phyloP scores from a whole-genome alignment of 2,113 vertebrate species.

The Nothoprocta pentlandii region DNA sequence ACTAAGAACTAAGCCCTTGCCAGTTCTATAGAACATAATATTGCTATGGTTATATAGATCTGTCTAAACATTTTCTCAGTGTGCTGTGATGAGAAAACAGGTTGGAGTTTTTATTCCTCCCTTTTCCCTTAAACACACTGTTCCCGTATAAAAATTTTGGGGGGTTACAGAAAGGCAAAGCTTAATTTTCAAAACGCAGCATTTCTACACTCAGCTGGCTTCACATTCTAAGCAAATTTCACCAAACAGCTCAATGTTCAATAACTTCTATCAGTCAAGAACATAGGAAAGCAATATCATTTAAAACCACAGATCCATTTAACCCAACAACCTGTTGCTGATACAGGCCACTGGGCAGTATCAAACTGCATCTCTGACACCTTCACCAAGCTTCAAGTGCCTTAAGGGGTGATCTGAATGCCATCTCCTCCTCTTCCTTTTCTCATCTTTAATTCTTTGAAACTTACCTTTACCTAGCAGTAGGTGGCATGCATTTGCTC shows the following conservation, averaged over 20 bases:
- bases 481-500: neutral
- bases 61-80: conserved; percentile 72
- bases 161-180: conserved; percentile 3
- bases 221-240: neutral
- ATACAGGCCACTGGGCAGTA: neutral
- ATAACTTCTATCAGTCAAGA: neutral
- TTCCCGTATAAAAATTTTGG: neutral
- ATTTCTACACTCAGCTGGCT: neutral
- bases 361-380: neutral
- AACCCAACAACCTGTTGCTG: neutral
- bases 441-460: neutral
- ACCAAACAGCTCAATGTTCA: neutral
- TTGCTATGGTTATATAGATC: conserved; percentile 29
- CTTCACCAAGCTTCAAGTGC: neutral
- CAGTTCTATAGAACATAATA: conserved; percentile 62
- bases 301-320: neutral
- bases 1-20: conserved; percentile 52
- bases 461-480: neutral
- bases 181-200: neutral
- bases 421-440: neutral
- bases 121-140: conserved; percentile 12
- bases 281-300: neutral
- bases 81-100: conserved; percentile 49
- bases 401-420: neutral
- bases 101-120: conserved; percentile 16